Base-by-base conservation (phyloP, 2,113 vertebrate species). In the Barbus barbus region DNA sequence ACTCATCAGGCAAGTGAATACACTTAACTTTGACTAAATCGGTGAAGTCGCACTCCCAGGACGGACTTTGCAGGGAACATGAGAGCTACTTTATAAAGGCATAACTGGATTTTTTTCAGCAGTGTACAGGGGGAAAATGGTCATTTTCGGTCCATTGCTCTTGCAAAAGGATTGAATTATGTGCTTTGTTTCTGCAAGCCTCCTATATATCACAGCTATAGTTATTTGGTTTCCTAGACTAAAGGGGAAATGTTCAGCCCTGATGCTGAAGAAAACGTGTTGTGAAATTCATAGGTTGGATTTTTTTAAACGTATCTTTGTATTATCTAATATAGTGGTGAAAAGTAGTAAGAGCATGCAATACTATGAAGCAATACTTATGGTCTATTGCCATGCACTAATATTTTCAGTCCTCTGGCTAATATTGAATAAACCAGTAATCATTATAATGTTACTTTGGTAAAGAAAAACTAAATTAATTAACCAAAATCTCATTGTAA, bases 51-150 rank as follows among this genome's bases (percentile, higher is more conserved):
- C 51, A 28, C 48, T 78, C n/a, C 46, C 26, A 51, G 31, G 67
- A 44, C 16, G 1, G 41, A 74, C 20, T 2, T 26, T 38, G n/a
- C n/a, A n/a, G n/a, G n/a, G n/a, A n/a, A n/a, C n/a, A n/a, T n/a
- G 28, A 46, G 72, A 77, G 26, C 53, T 69, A 26, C 78, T 82
- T 75, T 80, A 18, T 20, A 41, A 44, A 36, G n/a, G 33, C 60
- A 81, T 73, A 83, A 83, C 67, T 76, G 38, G 18, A 26, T 76
- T 77, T 76, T 83, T 83, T 80, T 41, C 79, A 78, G n/a, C 63
- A 46, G 18, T 20, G 11, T 71, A 41, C 18, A 69, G 18, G 38
- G 18, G 38, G 28, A 18, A 63, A 22, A 63, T 65, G 53, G 28
- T 24, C 18, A 20, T 82, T 60, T 58, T 80, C 22, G 56, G 78